A percentile compares a stretch with the other conserved stretches of the same genome.
Evolutionary conservation across 2,797 vertebrate genomes (phyloP).

Genomic region (Lates japonicus): DNA sequence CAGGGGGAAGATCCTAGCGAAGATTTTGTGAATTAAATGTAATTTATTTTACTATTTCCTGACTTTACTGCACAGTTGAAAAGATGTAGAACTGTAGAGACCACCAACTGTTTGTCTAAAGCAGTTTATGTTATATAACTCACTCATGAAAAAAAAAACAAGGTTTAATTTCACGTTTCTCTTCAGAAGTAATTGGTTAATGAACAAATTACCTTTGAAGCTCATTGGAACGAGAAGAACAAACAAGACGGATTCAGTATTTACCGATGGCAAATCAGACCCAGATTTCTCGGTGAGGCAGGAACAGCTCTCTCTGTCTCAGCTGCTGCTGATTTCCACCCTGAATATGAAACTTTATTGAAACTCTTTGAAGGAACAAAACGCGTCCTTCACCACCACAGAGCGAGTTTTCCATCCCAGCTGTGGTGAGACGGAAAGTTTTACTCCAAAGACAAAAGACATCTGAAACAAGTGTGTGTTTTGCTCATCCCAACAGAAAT

Average conservation of each 20-base stretch:
- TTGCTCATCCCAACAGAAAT: neutral
- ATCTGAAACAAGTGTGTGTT: neutral
- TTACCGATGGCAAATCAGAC: conserved; percentile 21
- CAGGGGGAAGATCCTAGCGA: neutral
- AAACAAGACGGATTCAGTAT: conserved; percentile 25
- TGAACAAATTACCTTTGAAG: conserved; percentile 53
- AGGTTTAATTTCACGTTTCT: conserved; percentile 15
- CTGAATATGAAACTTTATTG: conserved; percentile 51
- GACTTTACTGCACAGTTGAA: conserved; percentile 23
- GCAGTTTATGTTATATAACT: conserved; percentile 2
- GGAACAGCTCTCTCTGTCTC: conserved; percentile 40
- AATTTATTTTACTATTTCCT: neutral
- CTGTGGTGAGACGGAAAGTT: conserved; percentile 18
- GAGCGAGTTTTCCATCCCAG: conserved; percentile 61
- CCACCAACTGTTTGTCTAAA: neutral
- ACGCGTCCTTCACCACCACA: neutral
- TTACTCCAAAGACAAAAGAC: neutral
- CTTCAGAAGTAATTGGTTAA: conserved; percentile 40
- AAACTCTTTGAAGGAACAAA: conserved; percentile 45
- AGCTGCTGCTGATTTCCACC: conserved; percentile 40
- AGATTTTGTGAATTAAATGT: neutral
- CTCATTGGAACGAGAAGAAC: conserved; percentile 46
- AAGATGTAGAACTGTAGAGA: neutral
- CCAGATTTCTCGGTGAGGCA: conserved; percentile 25
- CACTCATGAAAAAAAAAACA: neutral